Percentiles rank a stretch among this genome's conserved stretches.
phyloP scores from a whole-genome alignment of 2,113 vertebrate genomes.

The Siniperca knerii region DNA sequence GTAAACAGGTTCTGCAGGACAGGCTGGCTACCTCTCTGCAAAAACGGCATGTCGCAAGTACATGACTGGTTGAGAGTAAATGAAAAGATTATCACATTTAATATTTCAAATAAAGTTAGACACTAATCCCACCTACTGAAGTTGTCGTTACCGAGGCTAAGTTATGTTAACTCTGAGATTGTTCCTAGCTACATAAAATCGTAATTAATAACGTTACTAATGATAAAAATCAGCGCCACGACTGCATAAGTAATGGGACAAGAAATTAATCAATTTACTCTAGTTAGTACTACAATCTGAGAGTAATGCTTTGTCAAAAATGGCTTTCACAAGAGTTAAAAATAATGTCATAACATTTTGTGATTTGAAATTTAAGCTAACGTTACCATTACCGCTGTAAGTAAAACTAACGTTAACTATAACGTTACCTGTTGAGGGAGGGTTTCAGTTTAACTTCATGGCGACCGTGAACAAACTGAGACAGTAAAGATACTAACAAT shows the following conservation, averaged over 20 bases:
- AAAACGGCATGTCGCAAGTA: neutral
- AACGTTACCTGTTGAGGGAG: neutral
- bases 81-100: neutral
- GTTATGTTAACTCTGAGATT: neutral
- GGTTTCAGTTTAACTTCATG: neutral
- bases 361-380: neutral
- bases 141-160: neutral
- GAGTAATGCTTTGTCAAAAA: neutral
- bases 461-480: neutral
- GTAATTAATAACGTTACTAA: neutral
- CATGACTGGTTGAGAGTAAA: neutral
- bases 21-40: slow-evolving; percentile 2
- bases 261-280: neutral
- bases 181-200: neutral
- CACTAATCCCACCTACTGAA: neutral
- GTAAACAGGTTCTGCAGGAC: slow-evolving; percentile 64
- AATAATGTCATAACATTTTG: neutral
- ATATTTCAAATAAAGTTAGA: neutral
- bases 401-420: neutral
- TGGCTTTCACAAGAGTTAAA: neutral
- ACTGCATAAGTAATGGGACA: neutral
- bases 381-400: neutral
- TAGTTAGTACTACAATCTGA: neutral
- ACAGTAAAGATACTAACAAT: neutral
- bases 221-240: neutral